Conservation (phyloP, 1,140 invertebrate genomes). For the Bursaphelenchus mucronatus region DNA sequence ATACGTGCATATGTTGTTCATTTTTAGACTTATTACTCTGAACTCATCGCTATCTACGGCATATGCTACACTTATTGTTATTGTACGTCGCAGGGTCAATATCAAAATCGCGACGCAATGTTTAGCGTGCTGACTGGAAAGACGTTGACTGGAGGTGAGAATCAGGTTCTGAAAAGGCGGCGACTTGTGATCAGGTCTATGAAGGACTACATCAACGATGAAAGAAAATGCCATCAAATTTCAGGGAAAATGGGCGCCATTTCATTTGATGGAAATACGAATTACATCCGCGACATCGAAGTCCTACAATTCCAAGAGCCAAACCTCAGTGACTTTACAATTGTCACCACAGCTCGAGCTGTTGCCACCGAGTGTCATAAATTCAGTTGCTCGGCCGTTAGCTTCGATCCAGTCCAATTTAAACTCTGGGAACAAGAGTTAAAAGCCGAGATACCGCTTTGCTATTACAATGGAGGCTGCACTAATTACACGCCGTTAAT, state of each 20-base stretch:
- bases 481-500: slow-evolving; percentile 32
- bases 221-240: neutral
- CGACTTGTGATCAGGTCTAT: no score
- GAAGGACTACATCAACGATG: no score
- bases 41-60: no score
- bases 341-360: slow-evolving; percentile 18
- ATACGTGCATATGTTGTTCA: no score
- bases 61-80: no score
- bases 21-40: no score
- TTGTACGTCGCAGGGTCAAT: no score
- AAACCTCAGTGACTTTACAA: slow-evolving; percentile 19
- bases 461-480: slow-evolving; percentile 43
- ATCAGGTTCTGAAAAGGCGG: no score
- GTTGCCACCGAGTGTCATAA: neutral
- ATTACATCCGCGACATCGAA: slow-evolving; percentile 1
- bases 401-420: slow-evolving; percentile 19
- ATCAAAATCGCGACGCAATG: no score
- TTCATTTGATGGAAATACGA: neutral
- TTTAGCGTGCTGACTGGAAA: no score
- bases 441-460: slow-evolving; percentile 24
- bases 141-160: no score
- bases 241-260: slow-evolving; percentile 11
- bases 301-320: slow-evolving; percentile 15
- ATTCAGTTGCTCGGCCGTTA: slow-evolving; percentile 1
- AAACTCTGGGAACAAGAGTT: slow-evolving; percentile 22